Evolutionary conservation across 2,888 invertebrate species (phyloP), one percentile per base, ranked within the genome.

Genomic region (Agriopis leucophaearia): DNA sequence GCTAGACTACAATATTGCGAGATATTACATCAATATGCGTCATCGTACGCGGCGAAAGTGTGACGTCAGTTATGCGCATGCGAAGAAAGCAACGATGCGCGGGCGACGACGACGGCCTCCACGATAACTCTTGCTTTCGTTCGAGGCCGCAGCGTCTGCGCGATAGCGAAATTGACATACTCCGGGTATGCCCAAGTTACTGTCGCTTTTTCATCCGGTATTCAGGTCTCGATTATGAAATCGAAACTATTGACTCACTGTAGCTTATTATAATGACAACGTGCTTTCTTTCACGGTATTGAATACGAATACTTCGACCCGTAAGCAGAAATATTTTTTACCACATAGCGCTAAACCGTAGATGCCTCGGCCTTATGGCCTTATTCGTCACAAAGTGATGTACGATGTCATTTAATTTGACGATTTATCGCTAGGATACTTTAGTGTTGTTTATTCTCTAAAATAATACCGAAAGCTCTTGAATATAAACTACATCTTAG

Each of bases 111-210:
- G 58, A 45, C 52, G 64, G 64, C 60, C 60, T 85, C 80, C 69
- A 81, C 80, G 75, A 79, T 73, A 81, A 88, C 90, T 93, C 82
- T 93, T 92, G 87, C 88, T 92, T 93, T 93, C 91, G 86, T 83
- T 78, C 78, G 90, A 88, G 93, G 93, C 83, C 92, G 85, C 78
- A 73, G 76, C 84, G 89, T 92, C 91, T 92, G 90, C 81, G 71
- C 86, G 93, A 93, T 91, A 93, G 93, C 90, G 92, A 92, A 92
- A 93, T 91, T 86, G 90, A 87, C 92, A 91, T 84, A 89, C 91
- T 89, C 88, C 76, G 81, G 77, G 84, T 84, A 83, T 82, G 81
- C 80, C 80, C 81, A 81, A 84, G 74, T 81, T 81, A 81, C 88
- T 88, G 86, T 88, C 86, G 85, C 88, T 90, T 88, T 88, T 91